Conservation (phyloP, 1,140 invertebrate species). For the Acromyrmex charruanus region DNA sequence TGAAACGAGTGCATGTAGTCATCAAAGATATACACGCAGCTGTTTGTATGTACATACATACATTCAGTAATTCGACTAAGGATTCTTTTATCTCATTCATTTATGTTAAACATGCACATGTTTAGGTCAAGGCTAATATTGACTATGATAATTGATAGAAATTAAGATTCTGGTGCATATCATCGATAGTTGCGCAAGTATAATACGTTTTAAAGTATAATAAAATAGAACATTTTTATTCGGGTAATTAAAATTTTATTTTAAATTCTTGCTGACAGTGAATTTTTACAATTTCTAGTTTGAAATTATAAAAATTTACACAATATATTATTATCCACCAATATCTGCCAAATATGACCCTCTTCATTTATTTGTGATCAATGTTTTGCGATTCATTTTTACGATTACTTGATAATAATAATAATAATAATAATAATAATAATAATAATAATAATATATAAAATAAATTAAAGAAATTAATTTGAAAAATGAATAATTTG, state of each 20-base stretch:
- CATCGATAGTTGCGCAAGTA: slow-evolving; percentile 19
- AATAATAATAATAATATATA: not conserved
- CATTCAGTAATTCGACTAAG: slow-evolving; percentile 18
- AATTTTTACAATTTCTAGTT: no score
- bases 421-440: no score
- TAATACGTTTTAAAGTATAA: slow-evolving; percentile 31
- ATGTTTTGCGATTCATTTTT: no score
- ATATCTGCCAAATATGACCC: no score
- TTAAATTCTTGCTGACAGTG: no score
- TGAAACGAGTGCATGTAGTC: not conserved
- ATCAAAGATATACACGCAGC: slow-evolving; percentile 1
- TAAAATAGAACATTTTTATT: not conserved
- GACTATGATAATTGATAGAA: slow-evolving; percentile 51
- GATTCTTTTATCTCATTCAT: slow-evolving; percentile 51
- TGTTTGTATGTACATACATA: not conserved
- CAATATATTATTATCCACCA: no score
- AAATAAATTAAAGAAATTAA: not conserved
- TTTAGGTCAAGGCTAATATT: slow-evolving; percentile 46
- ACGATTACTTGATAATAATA: no score
- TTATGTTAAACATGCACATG: slow-evolving; percentile 21
- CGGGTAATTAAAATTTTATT: no score
- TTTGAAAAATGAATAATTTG: not conserved
- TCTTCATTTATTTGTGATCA: no score
- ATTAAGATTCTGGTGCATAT: slow-evolving; percentile 32
- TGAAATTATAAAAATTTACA: no score